Percentiles rank a stretch among this genome's conserved stretches.
Conservation (phyloP, 2,797 vertebrate species). For the Alouatta caraya region DNA sequence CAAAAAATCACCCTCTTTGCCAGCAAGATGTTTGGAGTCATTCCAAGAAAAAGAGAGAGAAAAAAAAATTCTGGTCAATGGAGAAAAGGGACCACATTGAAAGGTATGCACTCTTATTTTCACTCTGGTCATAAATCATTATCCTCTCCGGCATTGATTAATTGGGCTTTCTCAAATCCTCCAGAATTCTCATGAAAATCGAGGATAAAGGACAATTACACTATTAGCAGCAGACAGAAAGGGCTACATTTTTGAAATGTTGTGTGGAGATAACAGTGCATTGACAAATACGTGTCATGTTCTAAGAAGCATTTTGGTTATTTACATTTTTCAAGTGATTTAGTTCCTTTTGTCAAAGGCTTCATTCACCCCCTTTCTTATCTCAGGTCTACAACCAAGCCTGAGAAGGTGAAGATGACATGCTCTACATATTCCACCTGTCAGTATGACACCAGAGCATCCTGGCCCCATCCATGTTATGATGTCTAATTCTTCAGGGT, state of each 20-base stretch:
- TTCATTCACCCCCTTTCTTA: constrained; percentile 70
- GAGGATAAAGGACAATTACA: constrained; percentile 63
- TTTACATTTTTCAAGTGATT: constrained; percentile 68
- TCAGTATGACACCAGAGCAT: constrained; percentile 33
- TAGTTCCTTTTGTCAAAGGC: constrained; percentile 63
- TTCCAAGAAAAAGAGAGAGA: constrained; percentile 67
- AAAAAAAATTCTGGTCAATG: constrained; percentile 58
- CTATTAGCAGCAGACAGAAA: constrained; percentile 66
- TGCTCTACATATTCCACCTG: constrained; percentile 48
- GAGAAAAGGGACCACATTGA: constrained; percentile 57
- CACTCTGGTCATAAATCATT: constrained; percentile 82
- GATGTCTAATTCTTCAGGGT: constrained; percentile 60
- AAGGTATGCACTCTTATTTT: constrained; percentile 49
- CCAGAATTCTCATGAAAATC: constrained; percentile 75
- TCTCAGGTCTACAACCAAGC: constrained; percentile 66
- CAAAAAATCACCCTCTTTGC: constrained; percentile 35
- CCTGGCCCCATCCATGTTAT: not conserved
- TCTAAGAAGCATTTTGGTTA: constrained; percentile 54
- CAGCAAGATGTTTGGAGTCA: constrained; percentile 73
- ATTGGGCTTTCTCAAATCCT: constrained; percentile 80
- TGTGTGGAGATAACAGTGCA: constrained; percentile 51
- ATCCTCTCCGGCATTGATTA: constrained; percentile 83
- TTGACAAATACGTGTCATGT: constrained; percentile 34
- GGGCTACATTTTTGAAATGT: constrained; percentile 69
- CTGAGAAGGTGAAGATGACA: constrained; percentile 42